Conservation (phyloP, 2,888 invertebrate genomes). For the Nomada lathburiana region DNA sequence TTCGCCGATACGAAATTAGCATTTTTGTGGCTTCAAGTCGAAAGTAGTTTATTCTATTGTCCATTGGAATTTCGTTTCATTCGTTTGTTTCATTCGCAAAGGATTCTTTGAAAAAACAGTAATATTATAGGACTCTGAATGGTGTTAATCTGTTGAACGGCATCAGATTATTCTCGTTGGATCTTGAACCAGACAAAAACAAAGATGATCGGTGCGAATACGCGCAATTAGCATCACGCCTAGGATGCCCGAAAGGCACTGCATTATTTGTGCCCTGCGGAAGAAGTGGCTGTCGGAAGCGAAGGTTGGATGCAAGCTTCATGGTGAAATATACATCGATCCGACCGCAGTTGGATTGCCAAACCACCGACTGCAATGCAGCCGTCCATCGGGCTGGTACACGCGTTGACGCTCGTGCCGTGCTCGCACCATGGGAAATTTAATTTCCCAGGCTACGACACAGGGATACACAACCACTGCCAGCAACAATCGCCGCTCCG, state of each 20-base stretch:
- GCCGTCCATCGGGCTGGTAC: constrained; percentile 63
- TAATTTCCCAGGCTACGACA: constrained; percentile 69
- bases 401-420: constrained; percentile 54
- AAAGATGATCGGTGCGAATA: not conserved
- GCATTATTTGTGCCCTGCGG: constrained; percentile 62
- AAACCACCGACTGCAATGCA: constrained; percentile 81
- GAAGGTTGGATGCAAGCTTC: constrained; percentile 32
- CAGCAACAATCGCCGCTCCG: constrained; percentile 27
- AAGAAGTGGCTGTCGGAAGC: constrained; percentile 47
- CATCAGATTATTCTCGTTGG: not conserved
- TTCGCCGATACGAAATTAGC: not conserved
- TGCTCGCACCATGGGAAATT: constrained; percentile 74
- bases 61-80: too few species aligned
- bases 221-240: constrained; percentile 41
- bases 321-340: constrained; percentile 75
- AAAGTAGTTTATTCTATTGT: not conserved
- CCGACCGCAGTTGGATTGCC: constrained; percentile 80
- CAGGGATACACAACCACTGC: constrained; percentile 61
- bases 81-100: too few species aligned
- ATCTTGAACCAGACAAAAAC: not conserved
- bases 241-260: constrained; percentile 30
- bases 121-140: too few species aligned
- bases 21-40: not conserved
- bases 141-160: not conserved
- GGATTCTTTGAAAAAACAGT: too few species aligned